Base-by-base conservation (phyloP, 2,113 vertebrate genomes). In the Labeo catla region DNA sequence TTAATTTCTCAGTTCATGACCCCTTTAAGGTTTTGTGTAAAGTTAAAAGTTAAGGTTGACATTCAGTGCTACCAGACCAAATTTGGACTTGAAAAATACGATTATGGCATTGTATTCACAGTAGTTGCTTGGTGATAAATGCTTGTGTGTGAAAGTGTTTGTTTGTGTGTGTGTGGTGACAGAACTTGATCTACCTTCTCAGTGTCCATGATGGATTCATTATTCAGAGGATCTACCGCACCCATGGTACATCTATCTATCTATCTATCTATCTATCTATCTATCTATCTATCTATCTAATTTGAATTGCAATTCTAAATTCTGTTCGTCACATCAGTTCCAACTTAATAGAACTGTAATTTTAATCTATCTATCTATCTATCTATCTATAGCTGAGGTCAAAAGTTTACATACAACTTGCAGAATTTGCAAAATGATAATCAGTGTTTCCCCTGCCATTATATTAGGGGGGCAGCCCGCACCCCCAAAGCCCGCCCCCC, bases 211-310 rank as follows among this genome's bases (percentile, higher is more conserved):
- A 83, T 43, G 34, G 36, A 87, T 89, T 70, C 39, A 87, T 89
- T 89, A 89, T 89, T 89, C 65, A 89, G 49, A 81, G 79, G n/a
- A 63, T 43, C 43, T 59, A 82, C 50, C 72, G 49, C 59, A 84
- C 70, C 68, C 59, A 76, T 15, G 12, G 9, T 13, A 1, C 76
- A 3, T 39, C 34, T 43, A 21, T 78, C 52, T 6, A 6, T 52
- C 74, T 36, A 3, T 76, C 45, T 39, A 0, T 70, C 28, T 8
- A 4, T 73, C 36, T 73, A 0, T 73, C 8, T 45, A 2, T 74
- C 39, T 4, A 45, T 70, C 34, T 13, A 11, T 43, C 16, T 47
- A 2, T 45, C 16, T 47, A 1, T 73, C 19, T 5, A n/a, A n/a
- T n/a, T n/a, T n/a, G n/a, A n/a, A n/a, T n/a, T n/a, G n/a, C n/a